A percentile compares a stretch with the other conserved stretches of the same genome.
Evolutionary conservation across 1,140 invertebrate species (phyloP).

Genomic region (Brachionus sp.): DNA sequence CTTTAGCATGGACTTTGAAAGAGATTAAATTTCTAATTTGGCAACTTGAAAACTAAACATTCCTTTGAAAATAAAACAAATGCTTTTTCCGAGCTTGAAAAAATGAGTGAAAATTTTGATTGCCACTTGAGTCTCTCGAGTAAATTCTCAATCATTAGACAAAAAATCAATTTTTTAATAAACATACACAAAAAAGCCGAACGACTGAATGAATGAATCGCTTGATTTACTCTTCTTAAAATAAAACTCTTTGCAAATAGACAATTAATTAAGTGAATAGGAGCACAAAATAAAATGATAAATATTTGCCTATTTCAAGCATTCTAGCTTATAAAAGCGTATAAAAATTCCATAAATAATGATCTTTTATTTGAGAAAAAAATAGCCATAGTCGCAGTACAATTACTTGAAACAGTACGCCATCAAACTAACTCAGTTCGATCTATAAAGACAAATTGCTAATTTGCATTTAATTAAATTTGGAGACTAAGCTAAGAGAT

Average conservation of each 20-base stretch:
- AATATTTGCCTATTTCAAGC: conserved; percentile 21
- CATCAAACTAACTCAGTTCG: neutral
- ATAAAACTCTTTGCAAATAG: conserved; percentile 9
- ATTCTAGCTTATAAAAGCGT: neutral
- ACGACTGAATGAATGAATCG: conserved; percentile 2
- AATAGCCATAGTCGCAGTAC: neutral
- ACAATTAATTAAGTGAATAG: conserved; percentile 36
- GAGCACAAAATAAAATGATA: neutral
- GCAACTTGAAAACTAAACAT: neutral
- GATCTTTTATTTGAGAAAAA: neutral
- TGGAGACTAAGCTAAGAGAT: neutral
- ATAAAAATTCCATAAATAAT: neutral
- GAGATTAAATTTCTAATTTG: neutral
- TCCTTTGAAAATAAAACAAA: neutral
- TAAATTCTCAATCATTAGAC: neutral
- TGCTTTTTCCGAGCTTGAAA: too few species aligned
- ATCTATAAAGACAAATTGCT: neutral
- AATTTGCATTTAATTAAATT: conserved; percentile 36
- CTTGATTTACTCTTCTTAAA: conserved; percentile 18
- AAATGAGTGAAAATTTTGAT: conserved; percentile 3
- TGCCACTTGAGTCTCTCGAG: neutral
- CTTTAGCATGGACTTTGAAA: neutral
- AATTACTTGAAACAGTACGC: conserved; percentile 28
- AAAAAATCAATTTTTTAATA: neutral
- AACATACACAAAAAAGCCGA: neutral